Conservation (phyloP, 2,113 vertebrate genomes). For the Hypomesus transpacificus region DNA sequence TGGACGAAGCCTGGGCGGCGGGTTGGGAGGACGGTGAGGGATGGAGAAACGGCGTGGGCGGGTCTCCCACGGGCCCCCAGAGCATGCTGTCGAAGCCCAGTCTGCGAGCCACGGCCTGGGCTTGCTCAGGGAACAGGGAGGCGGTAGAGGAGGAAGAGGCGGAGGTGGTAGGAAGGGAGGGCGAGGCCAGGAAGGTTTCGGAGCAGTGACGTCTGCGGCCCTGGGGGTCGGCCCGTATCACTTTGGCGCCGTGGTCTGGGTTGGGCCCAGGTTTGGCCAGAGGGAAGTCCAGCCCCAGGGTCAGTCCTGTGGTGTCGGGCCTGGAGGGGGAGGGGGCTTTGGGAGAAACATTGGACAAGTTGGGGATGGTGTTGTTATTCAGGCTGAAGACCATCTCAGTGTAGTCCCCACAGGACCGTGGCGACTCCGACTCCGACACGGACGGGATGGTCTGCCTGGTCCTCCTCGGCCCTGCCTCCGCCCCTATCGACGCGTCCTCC, state of each 20-base stretch:
- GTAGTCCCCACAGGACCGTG: conserved; percentile 71
- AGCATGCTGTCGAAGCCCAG: conserved; percentile 69
- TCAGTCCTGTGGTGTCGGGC: conserved; percentile 54
- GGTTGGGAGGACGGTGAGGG: conserved; percentile 49
- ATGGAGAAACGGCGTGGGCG: conserved; percentile 42
- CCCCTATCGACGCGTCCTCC: conserved; percentile 39
- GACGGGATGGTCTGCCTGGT: conserved; percentile 44
- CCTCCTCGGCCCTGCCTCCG: conserved; percentile 43
- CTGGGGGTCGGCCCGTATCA: conserved; percentile 64
- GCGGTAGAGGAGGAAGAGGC: conserved; percentile 54
- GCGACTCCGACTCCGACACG: conserved; percentile 52
- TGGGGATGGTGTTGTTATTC: conserved; percentile 45
- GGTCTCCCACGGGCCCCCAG: conserved; percentile 56
- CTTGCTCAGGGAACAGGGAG: conserved; percentile 69
- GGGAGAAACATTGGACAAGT: conserved; percentile 48
- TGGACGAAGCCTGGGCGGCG: conserved; percentile 51
- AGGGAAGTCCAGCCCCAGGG: conserved; percentile 68
- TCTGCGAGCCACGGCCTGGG: conserved; percentile 62
- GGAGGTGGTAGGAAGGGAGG: conserved; percentile 57
- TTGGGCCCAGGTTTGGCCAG: conserved; percentile 62
- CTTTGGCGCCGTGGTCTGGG: conserved; percentile 72
- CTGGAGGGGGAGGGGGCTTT: conserved; percentile 62
- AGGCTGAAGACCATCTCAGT: conserved; percentile 76
- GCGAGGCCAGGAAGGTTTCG: conserved; percentile 69
- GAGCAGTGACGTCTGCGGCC: conserved; percentile 72